Evolutionary conservation across 1,140 invertebrate genomes (phyloP).

Genomic region (Zophobas atratus): DNA sequence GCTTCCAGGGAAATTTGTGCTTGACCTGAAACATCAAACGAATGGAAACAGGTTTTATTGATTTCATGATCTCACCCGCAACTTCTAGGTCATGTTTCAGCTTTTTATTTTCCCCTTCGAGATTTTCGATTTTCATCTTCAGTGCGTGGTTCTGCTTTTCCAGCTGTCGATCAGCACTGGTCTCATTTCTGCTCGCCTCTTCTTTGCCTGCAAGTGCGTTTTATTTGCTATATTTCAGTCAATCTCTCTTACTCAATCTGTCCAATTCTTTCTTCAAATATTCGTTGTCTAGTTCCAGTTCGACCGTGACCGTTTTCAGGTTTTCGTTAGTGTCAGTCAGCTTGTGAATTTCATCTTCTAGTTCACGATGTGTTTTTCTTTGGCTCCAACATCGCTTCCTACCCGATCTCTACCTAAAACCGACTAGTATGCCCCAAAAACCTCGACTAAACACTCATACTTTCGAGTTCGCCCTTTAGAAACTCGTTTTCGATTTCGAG

Average conservation of each 20-base stretch:
- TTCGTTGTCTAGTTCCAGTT: conserved; percentile 12
- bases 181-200: neutral
- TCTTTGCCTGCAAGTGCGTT: neutral
- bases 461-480: neutral
- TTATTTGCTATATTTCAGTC: neutral
- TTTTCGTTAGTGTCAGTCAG: neutral
- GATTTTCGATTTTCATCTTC: conserved; percentile 6
- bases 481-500: conserved; percentile 19
- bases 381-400: neutral
- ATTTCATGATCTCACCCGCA: conserved; percentile 8
- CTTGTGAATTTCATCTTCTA: conserved; percentile 45
- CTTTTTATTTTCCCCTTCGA: conserved; percentile 8
- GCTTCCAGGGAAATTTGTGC: neutral
- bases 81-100: neutral
- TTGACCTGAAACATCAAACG: neutral
- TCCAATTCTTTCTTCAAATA: conserved; percentile 11
- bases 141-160: conserved; percentile 12
- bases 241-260: neutral
- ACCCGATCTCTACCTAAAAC: neutral
- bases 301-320: conserved; percentile 1
- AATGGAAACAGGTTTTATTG: neutral
- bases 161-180: neutral
- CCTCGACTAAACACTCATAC: neutral
- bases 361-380: conserved; percentile 39
- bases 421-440: neutral